Base-by-base conservation (phyloP, 2,797 vertebrate species). In the Macropodus opercularis region DNA sequence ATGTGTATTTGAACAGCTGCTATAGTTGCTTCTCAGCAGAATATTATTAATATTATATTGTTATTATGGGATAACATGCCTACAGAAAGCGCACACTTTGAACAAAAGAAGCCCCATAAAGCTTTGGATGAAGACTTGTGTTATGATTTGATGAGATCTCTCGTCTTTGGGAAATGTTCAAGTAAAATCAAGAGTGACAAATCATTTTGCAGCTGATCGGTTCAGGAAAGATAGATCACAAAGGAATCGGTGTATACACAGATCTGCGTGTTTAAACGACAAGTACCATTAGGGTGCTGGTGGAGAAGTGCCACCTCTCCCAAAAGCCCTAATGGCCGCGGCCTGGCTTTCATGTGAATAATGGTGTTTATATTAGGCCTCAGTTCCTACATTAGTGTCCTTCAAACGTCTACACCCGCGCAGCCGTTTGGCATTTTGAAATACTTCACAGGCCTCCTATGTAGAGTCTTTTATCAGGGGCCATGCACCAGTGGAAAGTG, bases 1-100 rank as follows among this genome's bases (percentile, higher is more conserved):
- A n/a, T 69, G 70, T 70, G 61, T 91, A 88, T 92, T 91, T 91
- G 72, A 92, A 93, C 92, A 92, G 91, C 90, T 92, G 90, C 65
- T 82, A 51, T 68, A 66, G 74, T 76, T 85, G 63, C 80, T 80
- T 86, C 77, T 85, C 78, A 55, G 80, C 73, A 79, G 69, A 84
- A 83, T 81, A 77, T 77, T 77, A 72, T 39, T 81, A 77, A 75
- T 77, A 72, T 39, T 18, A 19, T 39, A 87, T 81, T 80, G 66
- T 75, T 84, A 75, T 87, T 83, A 75, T 53, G 78, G 75, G 66
- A 84, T 83, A 82, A 76, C 43, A 63, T 58, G 49, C 55, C 24
- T 42, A 63, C 34, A 69, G 65, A 85, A 69, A 77, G 74, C 69
- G 61, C 57, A 51, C 23, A 51, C 48, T 64, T 57, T 55, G 48